Conservation (phyloP, 1,140 invertebrate genomes). For the Lutraria rhynchaena region DNA sequence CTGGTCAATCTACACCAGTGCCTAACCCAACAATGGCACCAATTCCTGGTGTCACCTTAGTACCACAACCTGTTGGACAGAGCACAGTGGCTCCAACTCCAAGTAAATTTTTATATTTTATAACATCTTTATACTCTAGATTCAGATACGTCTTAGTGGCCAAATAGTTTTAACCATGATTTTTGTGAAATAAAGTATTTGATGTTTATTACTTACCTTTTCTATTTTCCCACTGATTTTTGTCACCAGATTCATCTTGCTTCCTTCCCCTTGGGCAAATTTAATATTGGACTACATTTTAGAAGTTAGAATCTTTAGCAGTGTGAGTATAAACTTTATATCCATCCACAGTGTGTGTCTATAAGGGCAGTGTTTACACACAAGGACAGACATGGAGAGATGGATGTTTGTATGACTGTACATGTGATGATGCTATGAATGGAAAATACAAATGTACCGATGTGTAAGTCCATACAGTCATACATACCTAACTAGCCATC, state of each 20-base stretch:
- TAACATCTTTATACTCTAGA: too few species aligned
- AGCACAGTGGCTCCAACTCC: constrained; percentile 34
- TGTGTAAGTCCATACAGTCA: constrained; percentile 22
- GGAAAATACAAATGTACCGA: constrained; percentile 59
- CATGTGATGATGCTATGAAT: constrained; percentile 56
- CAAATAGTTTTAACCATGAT: too few species aligned
- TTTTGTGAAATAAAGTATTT: too few species aligned
- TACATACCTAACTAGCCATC: not conserved
- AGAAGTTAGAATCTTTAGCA: too few species aligned
- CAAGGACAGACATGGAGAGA: constrained; percentile 62
- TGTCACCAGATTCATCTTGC: too few species aligned
- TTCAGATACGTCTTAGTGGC: too few species aligned
- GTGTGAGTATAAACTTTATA: too few species aligned
- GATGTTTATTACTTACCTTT: too few species aligned
- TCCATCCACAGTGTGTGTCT: constrained; percentile 53
- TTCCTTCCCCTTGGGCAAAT: too few species aligned
- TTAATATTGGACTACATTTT: too few species aligned
- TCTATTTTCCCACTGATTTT: too few species aligned
- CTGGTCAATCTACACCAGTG: constrained; percentile 29
- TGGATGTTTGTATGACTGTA: constrained; percentile 64
- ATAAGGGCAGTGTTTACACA: constrained; percentile 58
- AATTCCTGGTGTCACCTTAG: constrained; percentile 19
- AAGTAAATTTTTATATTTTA: constrained; percentile 37
- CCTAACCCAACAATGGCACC: constrained; percentile 26
- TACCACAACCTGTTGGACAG: constrained; percentile 34